Evolutionary conservation across 2,888 invertebrate species (phyloP), one percentile per base, ranked within the genome.

Genomic region (Cactoblastis cactorum): DNA sequence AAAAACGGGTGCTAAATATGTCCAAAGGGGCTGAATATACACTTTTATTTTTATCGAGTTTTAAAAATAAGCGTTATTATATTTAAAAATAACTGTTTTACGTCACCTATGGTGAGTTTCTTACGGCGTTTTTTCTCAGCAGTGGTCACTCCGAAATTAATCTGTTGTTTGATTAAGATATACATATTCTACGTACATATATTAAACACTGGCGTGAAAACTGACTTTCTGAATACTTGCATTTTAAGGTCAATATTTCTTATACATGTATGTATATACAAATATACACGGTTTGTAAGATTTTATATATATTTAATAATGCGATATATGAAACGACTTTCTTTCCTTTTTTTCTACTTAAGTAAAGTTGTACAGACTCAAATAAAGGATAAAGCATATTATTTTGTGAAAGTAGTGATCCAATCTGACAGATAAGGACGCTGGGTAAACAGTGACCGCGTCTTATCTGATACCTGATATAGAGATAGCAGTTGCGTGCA

Each of bases 361-460:
- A n/a, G n/a, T n/a, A n/a, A n/a, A n/a, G n/a, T n/a, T n/a, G n/a
- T n/a, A n/a, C n/a, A n/a, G 32, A 5, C 19, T 12, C 19, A 34
- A 3, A 9, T n/a, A 34, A 19, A 46, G n/a, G n/a, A n/a, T 11
- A 45, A 34, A 33, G 19, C 34, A 5, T 34, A 3, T 19, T 46
- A 45, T 33, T 24, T 48, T 28, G 51, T 55, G 53, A 55, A 55
- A 55, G 55, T 53, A 47, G 47, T 39, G 49, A 35, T 43, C 38
- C 48, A 48, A 51, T 51, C 48, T 34, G 9, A 8, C 22, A 37
- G 63, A 74, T 71, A 73, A 59, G 53, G 51, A 47, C 54, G 49
- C 34, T 59, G 55, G 56, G 67, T 70, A 74, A 77, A 77, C 74
- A 72, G 67, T 71, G 75, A 69, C 75, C 71, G 52, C 63, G 65